Evolutionary conservation across 2,888 invertebrate genomes (phyloP), one percentile per base, ranked within the genome.

Genomic region (Erebia aethiops): DNA sequence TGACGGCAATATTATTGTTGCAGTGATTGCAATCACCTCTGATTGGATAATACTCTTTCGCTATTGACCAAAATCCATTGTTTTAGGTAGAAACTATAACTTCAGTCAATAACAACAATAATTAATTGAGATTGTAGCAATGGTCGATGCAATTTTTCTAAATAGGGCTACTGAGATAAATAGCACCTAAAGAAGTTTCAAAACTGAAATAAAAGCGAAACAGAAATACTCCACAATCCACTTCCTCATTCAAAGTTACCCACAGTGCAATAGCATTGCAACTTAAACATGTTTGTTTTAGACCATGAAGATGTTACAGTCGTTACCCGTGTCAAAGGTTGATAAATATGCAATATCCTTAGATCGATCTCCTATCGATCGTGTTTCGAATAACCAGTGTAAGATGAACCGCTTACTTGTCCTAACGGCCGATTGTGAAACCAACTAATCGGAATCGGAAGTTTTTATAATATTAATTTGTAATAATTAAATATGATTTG

Each of bases 281-380:
- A 69, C 71, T 75, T 81, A 84, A 85, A 83, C 84, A 86, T 91
- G 87, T 91, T 92, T 90, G 89, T 87, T 89, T 89, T 87, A 75
- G 77, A 81, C 79, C 83, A 92, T 91, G 92, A 91, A 92, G 92
- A 92, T 89, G 92, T 92, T 89, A 91, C 88, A 86, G 89, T 91
- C 84, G 90, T 91, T 91, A 90, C 87, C 81, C 88, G 87, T 92
- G 92, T 93, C 92, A 92, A 91, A 93, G 92, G 92, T 93, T 93
- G 92, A 91, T 92, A 93, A 92, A 92, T 92, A 92, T 92, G 92
- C 92, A 92, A 91, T 92, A 92, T 87, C 89, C 89, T 79, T 77
- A 84, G 85, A 88, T 90, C 86, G 87, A 90, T 88, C 88, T 82
- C 73, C 82, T 87, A 91, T 92, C 91, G 92, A 91, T 90, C 85